phyloP scores from a whole-genome alignment of 2,113 vertebrate species.

The Platysteira castanea region DNA sequence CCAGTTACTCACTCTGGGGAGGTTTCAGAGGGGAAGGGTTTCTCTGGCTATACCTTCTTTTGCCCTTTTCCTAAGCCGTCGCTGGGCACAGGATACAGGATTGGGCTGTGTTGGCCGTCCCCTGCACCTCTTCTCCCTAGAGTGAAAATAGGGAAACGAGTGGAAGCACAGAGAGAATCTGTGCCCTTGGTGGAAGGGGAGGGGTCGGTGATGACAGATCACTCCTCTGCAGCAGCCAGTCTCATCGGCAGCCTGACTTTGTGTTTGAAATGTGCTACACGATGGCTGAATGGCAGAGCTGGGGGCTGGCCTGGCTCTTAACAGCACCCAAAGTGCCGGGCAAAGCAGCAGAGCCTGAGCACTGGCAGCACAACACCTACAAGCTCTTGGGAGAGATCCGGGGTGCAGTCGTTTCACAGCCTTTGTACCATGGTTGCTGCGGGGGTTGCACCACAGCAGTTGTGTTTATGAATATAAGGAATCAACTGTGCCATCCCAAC shows the following conservation, averaged over 20 bases:
- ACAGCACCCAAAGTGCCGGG: not conserved
- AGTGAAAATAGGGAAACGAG: not conserved
- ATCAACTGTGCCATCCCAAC: not conserved
- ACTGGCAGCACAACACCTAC: not conserved
- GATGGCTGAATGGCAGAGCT: not conserved
- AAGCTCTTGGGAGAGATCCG: not conserved
- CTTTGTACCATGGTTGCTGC: not conserved
- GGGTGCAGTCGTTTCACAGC: not conserved
- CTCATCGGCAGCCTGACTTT: not conserved
- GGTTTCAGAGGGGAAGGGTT: not conserved
- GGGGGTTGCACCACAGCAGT: not conserved
- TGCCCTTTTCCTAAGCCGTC: not conserved
- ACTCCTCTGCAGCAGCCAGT: not conserved
- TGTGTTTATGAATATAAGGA: not conserved
- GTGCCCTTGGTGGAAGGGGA: not conserved
- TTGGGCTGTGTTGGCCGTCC: not conserved
- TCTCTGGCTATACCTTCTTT: not conserved
- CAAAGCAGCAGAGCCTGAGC: not conserved
- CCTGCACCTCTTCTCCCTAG: not conserved
- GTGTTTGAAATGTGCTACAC: not conserved
- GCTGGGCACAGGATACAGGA: not conserved
- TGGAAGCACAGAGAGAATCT: not conserved
- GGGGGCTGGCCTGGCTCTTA: not conserved
- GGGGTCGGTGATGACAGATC: not conserved
- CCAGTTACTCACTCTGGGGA: rapidly evolving